A percentile compares a stretch with the other conserved stretches of the same genome.
phyloP scores from a whole-genome alignment of 2,888 invertebrate species.

The Drosophila falleni region DNA sequence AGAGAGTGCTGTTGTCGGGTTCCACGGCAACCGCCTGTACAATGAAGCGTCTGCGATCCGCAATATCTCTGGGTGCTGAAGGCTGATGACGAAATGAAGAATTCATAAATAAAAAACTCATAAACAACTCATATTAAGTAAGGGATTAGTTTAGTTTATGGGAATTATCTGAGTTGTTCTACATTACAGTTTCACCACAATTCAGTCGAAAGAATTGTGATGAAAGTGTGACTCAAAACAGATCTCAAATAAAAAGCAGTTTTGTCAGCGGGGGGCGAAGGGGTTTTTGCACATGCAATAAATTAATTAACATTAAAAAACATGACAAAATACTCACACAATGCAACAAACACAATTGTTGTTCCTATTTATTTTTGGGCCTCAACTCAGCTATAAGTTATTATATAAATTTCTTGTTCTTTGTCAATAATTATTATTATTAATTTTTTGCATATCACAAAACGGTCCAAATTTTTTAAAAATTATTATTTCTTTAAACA shows the following conservation, averaged over 20 bases:
- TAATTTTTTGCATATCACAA: conserved; percentile 7
- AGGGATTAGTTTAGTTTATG: background rate
- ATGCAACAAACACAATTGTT: conserved; percentile 55
- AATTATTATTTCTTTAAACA: background rate
- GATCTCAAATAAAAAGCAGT: background rate
- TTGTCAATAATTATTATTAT: conserved; percentile 4
- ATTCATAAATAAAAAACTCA: conserved; percentile 1
- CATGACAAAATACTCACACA: conserved; percentile 74
- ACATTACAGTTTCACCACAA: background rate
- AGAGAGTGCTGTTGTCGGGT: conserved; percentile 82
- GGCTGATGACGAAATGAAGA: conserved; percentile 44
- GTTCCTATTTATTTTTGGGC: conserved; percentile 44
- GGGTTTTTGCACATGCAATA: conserved; percentile 12
- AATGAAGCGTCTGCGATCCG: conserved; percentile 83
- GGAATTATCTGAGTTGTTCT: background rate
- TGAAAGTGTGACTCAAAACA: background rate
- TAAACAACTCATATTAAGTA: background rate
- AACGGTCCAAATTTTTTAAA: background rate
- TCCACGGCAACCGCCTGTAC: conserved; percentile 83
- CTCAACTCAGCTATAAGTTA: conserved; percentile 71
- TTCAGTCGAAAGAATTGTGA: background rate
- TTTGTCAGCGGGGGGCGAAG: background rate
- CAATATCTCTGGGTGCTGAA: conserved; percentile 34
- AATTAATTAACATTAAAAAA: conserved; percentile 20
- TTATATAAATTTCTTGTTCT: background rate